These are phyloP conservation scores for Shargacucullia verbasci DNA, from an alignment of 2,888 invertebrate genomes.

Conservation along the genomic window DNA sequence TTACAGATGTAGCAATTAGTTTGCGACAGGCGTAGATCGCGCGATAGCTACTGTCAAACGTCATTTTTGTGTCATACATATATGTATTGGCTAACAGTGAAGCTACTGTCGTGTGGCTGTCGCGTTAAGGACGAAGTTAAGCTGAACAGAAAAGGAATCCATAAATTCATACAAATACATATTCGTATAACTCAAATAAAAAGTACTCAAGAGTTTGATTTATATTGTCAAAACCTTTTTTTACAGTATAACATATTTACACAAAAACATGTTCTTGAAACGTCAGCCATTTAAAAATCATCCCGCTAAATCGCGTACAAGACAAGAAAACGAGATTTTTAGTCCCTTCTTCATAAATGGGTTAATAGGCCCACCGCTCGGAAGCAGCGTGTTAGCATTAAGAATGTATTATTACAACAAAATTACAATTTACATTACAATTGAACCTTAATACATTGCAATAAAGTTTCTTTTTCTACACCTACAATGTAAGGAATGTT, in stretches of 20 bases:
- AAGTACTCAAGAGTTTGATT: background rate
- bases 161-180: too few relatives aligned
- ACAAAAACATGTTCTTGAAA: constrained; percentile 16
- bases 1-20: too few relatives aligned
- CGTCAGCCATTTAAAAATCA: constrained; percentile 33
- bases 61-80: too few relatives aligned
- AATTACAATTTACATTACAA: constrained; percentile 35
- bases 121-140: too few relatives aligned
- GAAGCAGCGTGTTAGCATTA: constrained; percentile 72
- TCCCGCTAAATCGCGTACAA: constrained; percentile 50
- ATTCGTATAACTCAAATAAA: background rate
- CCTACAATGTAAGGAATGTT: constrained; percentile 62
- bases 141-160: too few relatives aligned
- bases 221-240: background rate
- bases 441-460: constrained; percentile 44
- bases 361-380: constrained; percentile 80
- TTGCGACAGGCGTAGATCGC: too few relatives aligned
- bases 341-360: constrained; percentile 77
- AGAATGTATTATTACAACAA: constrained; percentile 68
- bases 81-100: too few relatives aligned
- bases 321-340: constrained; percentile 67
- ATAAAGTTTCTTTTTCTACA: constrained; percentile 53
- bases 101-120: too few relatives aligned
- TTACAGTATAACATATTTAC: constrained; percentile 4
- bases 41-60: too few relatives aligned